Percentiles rank a stretch among this genome's conserved stretches.
Evolutionary conservation across 2,113 vertebrate species (phyloP).

Genomic region (Takifugu bimaculatus): DNA sequence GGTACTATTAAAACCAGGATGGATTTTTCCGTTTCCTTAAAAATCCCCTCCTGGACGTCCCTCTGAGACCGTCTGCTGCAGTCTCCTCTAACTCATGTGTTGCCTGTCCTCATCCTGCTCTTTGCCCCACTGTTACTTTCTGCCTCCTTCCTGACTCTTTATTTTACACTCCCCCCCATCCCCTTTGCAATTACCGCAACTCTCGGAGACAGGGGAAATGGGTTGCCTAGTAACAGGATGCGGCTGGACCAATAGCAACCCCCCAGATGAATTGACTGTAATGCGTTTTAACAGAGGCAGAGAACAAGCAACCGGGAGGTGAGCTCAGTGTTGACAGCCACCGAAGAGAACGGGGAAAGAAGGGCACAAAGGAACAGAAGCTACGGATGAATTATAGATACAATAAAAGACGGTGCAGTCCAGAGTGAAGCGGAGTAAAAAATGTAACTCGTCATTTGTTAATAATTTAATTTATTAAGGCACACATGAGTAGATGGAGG

Average conservation of each 20-base stretch:
- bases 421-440: neutral
- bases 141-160: conserved; percentile 37
- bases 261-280: conserved; percentile 74
- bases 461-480: too few relatives aligned
- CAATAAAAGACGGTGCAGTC: conserved; percentile 1
- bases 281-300: conserved; percentile 74
- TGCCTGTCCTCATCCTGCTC: conserved; percentile 21
- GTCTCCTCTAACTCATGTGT: conserved; percentile 13
- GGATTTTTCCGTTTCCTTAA: conserved; percentile 17
- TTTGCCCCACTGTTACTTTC: conserved; percentile 23
- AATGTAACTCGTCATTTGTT: too few relatives aligned
- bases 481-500: too few relatives aligned
- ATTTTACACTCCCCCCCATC: conserved; percentile 26
- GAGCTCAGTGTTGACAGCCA: conserved; percentile 29
- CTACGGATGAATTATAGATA: conserved; percentile 10
- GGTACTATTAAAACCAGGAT: conserved; percentile 35
- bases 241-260: conserved; percentile 74
- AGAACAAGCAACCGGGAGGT: conserved; percentile 49
- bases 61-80: conserved; percentile 26
- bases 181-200: conserved; percentile 74
- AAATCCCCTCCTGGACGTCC: conserved; percentile 5
- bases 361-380: conserved; percentile 33
- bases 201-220: conserved; percentile 72
- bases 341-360: conserved; percentile 52
- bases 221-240: conserved; percentile 81